These are phyloP conservation scores for Neosilurus hyrtlii DNA, from an alignment of 2,797 vertebrate genomes.

Conservation along the genomic window DNA sequence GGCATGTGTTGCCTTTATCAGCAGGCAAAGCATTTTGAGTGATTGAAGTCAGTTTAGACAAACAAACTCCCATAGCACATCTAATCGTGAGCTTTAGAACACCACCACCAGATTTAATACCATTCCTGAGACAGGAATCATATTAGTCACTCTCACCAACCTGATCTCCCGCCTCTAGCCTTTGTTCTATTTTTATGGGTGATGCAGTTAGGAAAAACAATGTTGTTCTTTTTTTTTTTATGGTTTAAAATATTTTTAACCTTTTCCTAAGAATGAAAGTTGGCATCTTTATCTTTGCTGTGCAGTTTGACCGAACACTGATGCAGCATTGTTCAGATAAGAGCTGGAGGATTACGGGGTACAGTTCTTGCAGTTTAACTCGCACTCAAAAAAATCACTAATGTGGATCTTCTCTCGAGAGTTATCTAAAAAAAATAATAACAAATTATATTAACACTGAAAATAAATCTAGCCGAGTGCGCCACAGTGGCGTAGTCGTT, in stretches of 20 bases:
- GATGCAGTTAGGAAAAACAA: background rate
- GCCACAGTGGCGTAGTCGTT: too few species aligned
- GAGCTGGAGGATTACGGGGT: background rate
- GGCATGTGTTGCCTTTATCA: background rate
- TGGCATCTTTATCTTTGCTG: background rate
- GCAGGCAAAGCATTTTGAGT: slow-evolving; percentile 22
- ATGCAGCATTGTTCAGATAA: background rate
- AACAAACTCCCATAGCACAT: slow-evolving; percentile 44
- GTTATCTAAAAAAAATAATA: too few species aligned
- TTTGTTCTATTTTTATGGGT: background rate
- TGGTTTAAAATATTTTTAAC: background rate
- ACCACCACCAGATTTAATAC: slow-evolving; percentile 1
- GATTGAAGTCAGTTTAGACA: slow-evolving; percentile 24
- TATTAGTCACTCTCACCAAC: slow-evolving; percentile 21
- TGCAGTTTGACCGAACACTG: background rate
- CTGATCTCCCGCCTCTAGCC: background rate
- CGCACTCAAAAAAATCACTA: too few species aligned
- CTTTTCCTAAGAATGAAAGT: background rate
- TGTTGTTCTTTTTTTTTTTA: too few species aligned
- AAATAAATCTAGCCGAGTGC: background rate
- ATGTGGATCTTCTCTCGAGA: too few species aligned
- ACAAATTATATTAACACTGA: background rate
- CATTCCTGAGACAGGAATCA: slow-evolving; percentile 2
- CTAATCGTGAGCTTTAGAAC: slow-evolving; percentile 4
- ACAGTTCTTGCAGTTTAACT: too few species aligned